phyloP scores from a whole-genome alignment of 1,140 invertebrate genomes.

The Ostrea denselamellosa region DNA sequence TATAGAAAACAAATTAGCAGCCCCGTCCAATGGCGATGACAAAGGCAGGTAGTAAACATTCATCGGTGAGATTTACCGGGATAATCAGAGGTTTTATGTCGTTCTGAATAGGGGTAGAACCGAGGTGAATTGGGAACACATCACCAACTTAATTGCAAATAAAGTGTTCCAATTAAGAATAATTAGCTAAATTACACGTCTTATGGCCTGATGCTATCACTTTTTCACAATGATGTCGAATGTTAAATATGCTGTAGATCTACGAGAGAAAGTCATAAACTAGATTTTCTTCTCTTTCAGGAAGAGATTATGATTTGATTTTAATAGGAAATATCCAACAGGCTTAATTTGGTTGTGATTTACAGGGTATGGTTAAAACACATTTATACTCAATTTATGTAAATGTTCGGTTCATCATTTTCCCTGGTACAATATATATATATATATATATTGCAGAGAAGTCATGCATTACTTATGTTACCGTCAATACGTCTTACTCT shows the following conservation, averaged over 20 bases:
- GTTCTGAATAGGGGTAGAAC: slow-evolving; percentile 22
- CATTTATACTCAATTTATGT: not conserved
- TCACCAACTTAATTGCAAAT: slow-evolving; percentile 31
- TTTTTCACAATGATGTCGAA: slow-evolving; percentile 11
- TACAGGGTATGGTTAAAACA: not conserved
- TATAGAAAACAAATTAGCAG: slow-evolving; percentile 40
- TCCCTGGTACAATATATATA: not conserved
- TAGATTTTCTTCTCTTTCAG: not conserved
- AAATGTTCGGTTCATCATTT: not conserved
- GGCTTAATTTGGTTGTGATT: not conserved
- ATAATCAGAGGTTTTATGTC: slow-evolving; percentile 16
- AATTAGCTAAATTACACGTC: slow-evolving; percentile 37
- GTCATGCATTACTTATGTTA: not conserved
- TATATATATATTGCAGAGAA: not conserved
- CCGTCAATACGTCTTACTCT: no score
- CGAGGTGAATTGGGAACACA: slow-evolving; percentile 16
- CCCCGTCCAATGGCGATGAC: not conserved
- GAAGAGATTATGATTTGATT: slow-evolving; percentile 12
- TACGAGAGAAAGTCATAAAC: slow-evolving; percentile 29
- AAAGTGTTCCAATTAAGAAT: slow-evolving; percentile 37
- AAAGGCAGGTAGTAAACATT: slow-evolving; percentile 26
- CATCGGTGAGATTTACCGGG: not conserved
- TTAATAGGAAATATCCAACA: slow-evolving; percentile 10
- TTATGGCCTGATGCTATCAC: slow-evolving; percentile 29
- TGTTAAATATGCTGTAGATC: slow-evolving; percentile 3